phyloP scores from a whole-genome alignment of 2,888 invertebrate genomes.

The Tenthredo livida region DNA sequence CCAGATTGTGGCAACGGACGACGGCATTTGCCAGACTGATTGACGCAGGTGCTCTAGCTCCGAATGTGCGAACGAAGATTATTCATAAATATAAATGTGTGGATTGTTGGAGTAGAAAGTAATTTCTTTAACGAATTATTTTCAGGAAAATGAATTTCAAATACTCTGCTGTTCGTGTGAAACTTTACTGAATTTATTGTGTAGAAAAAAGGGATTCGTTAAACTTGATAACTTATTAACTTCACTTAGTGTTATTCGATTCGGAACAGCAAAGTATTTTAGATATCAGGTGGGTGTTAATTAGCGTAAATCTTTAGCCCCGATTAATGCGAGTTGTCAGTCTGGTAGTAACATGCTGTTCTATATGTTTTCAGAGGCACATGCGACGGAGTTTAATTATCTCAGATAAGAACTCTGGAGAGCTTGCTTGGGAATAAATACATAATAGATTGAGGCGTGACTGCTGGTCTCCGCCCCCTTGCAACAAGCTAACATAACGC shows the following conservation, averaged over 20 bases:
- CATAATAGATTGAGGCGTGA: conserved; percentile 73
- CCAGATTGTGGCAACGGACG: conserved; percentile 76
- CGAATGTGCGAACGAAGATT: conserved; percentile 62
- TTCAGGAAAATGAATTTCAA: conserved; percentile 67
- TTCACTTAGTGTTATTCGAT: neutral
- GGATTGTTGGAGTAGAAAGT: conserved; percentile 41
- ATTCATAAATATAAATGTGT: neutral
- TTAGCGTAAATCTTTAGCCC: conserved; percentile 10
- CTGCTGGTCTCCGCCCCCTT: conserved; percentile 73
- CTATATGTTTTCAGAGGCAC: conserved; percentile 78
- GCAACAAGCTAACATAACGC: conserved; percentile 75
- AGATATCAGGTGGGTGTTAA: conserved; percentile 6
- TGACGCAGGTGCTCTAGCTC: conserved; percentile 69
- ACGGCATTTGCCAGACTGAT: conserved; percentile 78
- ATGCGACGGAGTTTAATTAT: conserved; percentile 75
- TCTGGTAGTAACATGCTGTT: conserved; percentile 78
- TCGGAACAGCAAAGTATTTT: neutral
- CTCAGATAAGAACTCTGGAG: conserved; percentile 75
- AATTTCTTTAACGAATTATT: conserved; percentile 54
- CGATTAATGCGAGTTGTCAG: conserved; percentile 72
- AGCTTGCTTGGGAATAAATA: conserved; percentile 76
- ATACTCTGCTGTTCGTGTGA: conserved; percentile 60
- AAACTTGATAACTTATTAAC: neutral
- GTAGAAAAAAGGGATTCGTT: neutral
- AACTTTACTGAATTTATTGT: too few relatives aligned